These are phyloP conservation scores for Belonocnema kinseyi DNA, from an alignment of 1,140 invertebrate species.

Conservation along the genomic window DNA sequence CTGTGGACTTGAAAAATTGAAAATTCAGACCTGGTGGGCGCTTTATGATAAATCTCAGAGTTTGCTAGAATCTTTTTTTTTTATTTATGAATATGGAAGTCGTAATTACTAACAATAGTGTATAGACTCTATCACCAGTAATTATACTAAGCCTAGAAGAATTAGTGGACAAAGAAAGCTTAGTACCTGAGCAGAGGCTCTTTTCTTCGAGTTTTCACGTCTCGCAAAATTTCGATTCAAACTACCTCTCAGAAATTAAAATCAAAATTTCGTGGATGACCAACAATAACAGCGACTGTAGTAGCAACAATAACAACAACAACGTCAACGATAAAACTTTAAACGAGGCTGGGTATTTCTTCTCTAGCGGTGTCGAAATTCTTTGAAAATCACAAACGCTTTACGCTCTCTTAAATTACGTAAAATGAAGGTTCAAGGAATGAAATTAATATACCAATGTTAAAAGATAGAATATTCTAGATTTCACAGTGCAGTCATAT, in stretches of 20 bases:
- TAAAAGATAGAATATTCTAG: constrained; percentile 27
- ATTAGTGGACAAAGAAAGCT: background rate
- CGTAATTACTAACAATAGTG: constrained; percentile 20
- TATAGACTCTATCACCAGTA: constrained; percentile 2
- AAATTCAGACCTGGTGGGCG: constrained; percentile 4
- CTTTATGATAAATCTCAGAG: constrained; percentile 13
- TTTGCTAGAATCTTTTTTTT: constrained; percentile 19
- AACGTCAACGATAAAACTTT: constrained; percentile 29
- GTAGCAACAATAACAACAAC: constrained; percentile 31
- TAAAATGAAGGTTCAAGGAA: background rate
- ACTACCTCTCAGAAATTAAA: constrained; percentile 5
- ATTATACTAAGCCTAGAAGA: background rate
- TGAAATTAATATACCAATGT: constrained; percentile 27
- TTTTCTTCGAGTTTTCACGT: background rate
- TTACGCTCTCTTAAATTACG: constrained; percentile 13
- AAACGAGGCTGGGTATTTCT: constrained; percentile 16
- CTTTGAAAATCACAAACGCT: background rate
- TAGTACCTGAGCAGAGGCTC: background rate
- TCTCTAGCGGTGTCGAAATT: constrained; percentile 28
- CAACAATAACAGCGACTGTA: constrained; percentile 25
- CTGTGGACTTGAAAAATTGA: constrained; percentile 18
- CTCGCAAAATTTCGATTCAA: constrained; percentile 11
- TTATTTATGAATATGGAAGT: constrained; percentile 30
- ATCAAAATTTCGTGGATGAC: constrained; percentile 9
- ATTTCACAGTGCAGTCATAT: constrained; percentile 31